Conservation (phyloP, 2,888 invertebrate genomes). For the Ennomos quercinarius region DNA sequence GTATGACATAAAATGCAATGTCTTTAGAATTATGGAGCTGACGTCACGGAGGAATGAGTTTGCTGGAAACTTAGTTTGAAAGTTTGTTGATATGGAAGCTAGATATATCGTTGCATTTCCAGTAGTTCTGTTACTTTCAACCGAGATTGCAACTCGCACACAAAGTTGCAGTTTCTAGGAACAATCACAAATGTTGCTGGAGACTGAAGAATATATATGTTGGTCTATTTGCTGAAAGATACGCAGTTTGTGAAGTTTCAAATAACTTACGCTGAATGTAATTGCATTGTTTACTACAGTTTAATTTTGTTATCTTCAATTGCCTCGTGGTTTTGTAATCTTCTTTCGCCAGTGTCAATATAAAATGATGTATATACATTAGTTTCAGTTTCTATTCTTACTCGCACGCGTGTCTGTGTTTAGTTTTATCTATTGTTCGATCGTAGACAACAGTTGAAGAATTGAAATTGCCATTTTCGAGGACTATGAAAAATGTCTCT, state of each 20-base stretch:
- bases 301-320: conserved; percentile 32
- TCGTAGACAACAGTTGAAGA: conserved; percentile 19
- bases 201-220: conserved; percentile 59
- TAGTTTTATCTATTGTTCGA: conserved; percentile 26
- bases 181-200: conserved; percentile 67
- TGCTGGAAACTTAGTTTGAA: conserved; percentile 60
- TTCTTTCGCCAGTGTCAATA: conserved; percentile 24
- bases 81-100: conserved; percentile 67
- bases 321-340: conserved; percentile 20
- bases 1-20: conserved; percentile 46
- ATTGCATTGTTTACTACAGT: conserved; percentile 40
- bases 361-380: conserved; percentile 16
- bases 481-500: conserved; percentile 17
- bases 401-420: conserved; percentile 19
- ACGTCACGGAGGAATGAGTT: conserved; percentile 64
- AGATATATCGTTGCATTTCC: conserved; percentile 67
- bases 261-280: conserved; percentile 44
- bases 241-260: conserved; percentile 52
- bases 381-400: conserved; percentile 27
- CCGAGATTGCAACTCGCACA: conserved; percentile 54
- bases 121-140: conserved; percentile 63
- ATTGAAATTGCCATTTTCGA: conserved; percentile 11
- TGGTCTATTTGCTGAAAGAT: conserved; percentile 58
- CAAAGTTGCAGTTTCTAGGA: conserved; percentile 72
- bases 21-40: conserved; percentile 61